A percentile compares a stretch with the other conserved stretches of the same genome.
Evolutionary conservation across 1,140 invertebrate genomes (phyloP).

Genomic region (Drosophila parvula): DNA sequence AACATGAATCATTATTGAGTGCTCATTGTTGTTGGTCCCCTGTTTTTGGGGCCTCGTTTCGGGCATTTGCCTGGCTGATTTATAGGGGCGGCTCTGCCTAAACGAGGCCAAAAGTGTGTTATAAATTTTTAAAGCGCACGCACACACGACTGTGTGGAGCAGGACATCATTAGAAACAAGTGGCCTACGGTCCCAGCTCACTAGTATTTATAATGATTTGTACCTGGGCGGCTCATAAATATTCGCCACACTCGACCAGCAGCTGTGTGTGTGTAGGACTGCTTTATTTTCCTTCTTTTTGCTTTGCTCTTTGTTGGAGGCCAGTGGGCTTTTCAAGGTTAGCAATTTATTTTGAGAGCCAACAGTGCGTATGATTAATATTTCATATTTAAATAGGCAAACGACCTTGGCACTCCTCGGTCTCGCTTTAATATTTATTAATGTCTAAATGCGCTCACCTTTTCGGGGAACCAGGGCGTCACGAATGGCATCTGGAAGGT

Average conservation of each 20-base stretch:
- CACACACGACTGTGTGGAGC: slow-evolving; percentile 38
- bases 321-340: slow-evolving; percentile 66
- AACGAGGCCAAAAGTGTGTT: slow-evolving; percentile 75
- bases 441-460: slow-evolving; percentile 86
- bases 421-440: slow-evolving; percentile 74
- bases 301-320: not conserved
- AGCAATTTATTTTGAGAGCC: slow-evolving; percentile 68
- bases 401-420: slow-evolving; percentile 24
- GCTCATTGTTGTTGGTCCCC: slow-evolving; percentile 55
- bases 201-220: slow-evolving; percentile 77
- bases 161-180: slow-evolving; percentile 59
- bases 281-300: not conserved
- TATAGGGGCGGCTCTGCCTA: slow-evolving; percentile 56
- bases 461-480: slow-evolving; percentile 96
- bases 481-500: slow-evolving; percentile 98
- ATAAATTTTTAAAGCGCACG: slow-evolving; percentile 79
- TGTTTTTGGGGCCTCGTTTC: slow-evolving; percentile 63
- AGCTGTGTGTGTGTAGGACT: slow-evolving; percentile 8
- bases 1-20: slow-evolving; percentile 82
- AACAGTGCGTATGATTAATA: slow-evolving; percentile 82
- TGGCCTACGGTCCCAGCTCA: slow-evolving; percentile 30
- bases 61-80: slow-evolving; percentile 77
- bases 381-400: slow-evolving; percentile 80
- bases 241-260: slow-evolving; percentile 20
- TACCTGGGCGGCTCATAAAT: slow-evolving; percentile 67